Conservation (phyloP, 2,797 vertebrate genomes). For the Scolopax bukidnonensis region DNA sequence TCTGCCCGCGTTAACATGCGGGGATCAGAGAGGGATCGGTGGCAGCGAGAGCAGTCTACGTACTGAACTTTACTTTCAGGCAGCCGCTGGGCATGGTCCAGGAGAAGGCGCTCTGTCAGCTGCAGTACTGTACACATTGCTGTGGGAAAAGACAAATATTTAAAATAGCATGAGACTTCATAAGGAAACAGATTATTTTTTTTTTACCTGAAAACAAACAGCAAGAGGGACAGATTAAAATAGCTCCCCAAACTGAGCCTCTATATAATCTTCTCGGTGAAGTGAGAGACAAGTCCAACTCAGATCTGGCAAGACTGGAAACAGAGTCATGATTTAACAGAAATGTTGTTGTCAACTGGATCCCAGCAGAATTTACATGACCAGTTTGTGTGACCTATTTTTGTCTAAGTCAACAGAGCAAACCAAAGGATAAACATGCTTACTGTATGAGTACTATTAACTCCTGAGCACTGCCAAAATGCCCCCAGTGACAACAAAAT, state of each 20-base stretch:
- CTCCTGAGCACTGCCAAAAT: not conserved
- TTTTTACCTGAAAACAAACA: conserved; percentile 8
- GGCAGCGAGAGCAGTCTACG: conserved; percentile 57
- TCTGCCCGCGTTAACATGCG: not conserved
- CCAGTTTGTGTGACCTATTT: not conserved
- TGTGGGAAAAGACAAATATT: conserved; percentile 54
- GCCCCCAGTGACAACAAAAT: not conserved
- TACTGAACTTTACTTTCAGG: conserved; percentile 90
- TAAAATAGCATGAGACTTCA: not conserved
- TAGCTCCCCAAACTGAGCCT: not conserved
- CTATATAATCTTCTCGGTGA: not conserved
- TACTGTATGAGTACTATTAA: not conserved
- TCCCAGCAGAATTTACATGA: not conserved
- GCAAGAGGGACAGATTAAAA: not conserved
- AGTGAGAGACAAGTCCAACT: not conserved
- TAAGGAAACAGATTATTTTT: not conserved
- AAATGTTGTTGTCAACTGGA: not conserved
- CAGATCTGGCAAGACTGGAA: not conserved
- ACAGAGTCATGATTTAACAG: not conserved
- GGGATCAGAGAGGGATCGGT: not conserved
- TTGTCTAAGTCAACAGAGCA: not conserved
- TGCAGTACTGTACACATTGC: conserved; percentile 90
- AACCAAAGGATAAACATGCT: not conserved
- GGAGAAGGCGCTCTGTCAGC: conserved; percentile 91
- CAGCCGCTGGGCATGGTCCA: conserved; percentile 90